Evolutionary conservation across 1,140 invertebrate species (phyloP).

Genomic region (Drosophila ogumai): DNA sequence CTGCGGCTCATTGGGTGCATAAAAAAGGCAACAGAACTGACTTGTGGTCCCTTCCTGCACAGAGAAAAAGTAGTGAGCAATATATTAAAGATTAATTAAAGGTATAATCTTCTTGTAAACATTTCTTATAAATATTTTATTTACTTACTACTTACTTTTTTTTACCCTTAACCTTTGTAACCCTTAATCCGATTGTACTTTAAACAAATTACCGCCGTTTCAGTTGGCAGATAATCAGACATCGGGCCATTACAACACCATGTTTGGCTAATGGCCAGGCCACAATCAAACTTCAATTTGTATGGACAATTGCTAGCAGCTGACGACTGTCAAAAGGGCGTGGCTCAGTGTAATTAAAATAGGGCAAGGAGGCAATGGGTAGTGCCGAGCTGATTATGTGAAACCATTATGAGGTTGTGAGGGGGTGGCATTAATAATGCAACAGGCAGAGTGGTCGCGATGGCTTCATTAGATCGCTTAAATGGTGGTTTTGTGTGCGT

Average conservation of each 20-base stretch:
- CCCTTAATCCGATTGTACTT: constrained; percentile 11
- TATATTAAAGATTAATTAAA: not conserved
- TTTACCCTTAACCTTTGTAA: not conserved
- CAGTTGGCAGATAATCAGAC: constrained; percentile 28
- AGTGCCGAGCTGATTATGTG: constrained; percentile 5
- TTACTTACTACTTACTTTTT: not conserved
- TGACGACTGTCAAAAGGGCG: constrained; percentile 28
- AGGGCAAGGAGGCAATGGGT: not conserved
- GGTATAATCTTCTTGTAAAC: not conserved
- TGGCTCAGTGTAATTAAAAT: constrained; percentile 42
- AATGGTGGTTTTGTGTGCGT: constrained; percentile 41
- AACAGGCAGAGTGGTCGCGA: constrained; percentile 28
- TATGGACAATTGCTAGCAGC: constrained; percentile 17
- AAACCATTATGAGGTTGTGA: constrained; percentile 7
- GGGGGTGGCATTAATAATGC: constrained; percentile 50
- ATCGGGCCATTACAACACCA: constrained; percentile 4
- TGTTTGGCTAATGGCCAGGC: constrained; percentile 28
- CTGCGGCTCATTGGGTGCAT: constrained; percentile 7
- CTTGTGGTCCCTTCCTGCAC: not conserved
- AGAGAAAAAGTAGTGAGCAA: not conserved
- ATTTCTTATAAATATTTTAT: not conserved
- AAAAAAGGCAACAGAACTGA: constrained; percentile 3
- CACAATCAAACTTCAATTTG: constrained; percentile 39
- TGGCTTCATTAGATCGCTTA: constrained; percentile 55
- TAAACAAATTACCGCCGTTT: constrained; percentile 32